Conservation (phyloP, 1,140 invertebrate genomes). For the Zeugodacus cucurbitae region DNA sequence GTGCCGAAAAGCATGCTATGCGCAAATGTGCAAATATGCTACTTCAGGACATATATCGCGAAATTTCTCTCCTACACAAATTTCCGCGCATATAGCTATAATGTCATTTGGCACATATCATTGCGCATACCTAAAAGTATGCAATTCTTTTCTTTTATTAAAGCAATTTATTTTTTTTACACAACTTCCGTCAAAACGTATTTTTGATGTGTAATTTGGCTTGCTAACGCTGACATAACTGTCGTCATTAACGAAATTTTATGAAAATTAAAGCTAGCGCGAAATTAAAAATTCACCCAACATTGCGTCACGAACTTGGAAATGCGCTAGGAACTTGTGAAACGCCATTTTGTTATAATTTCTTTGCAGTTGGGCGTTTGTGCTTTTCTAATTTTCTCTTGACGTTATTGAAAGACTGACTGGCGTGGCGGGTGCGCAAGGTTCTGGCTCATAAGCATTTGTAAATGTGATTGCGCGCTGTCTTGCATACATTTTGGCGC, state of each 20-base stretch:
- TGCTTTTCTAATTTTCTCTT: neutral
- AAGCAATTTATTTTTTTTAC: neutral
- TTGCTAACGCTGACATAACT: neutral
- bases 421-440: neutral
- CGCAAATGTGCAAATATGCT: too few relatives aligned
- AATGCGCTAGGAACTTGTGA: neutral
- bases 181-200: neutral
- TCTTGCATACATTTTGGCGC: conserved; percentile 14
- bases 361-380: neutral
- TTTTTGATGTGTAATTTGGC: neutral
- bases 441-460: neutral
- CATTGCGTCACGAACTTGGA: neutral
- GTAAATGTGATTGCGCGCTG: neutral
- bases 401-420: neutral
- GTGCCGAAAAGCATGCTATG: too few relatives aligned
- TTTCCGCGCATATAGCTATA: too few relatives aligned
- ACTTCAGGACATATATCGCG: too few relatives aligned
- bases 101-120: too few relatives aligned
- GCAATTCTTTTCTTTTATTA: neutral
- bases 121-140: neutral
- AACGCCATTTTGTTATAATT: neutral
- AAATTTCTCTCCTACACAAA: too few relatives aligned
- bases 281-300: neutral
- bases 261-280: neutral
- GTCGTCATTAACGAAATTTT: neutral